Base-by-base conservation (phyloP, 2,797 vertebrate species). In the Stomatorhinus walkeri region DNA sequence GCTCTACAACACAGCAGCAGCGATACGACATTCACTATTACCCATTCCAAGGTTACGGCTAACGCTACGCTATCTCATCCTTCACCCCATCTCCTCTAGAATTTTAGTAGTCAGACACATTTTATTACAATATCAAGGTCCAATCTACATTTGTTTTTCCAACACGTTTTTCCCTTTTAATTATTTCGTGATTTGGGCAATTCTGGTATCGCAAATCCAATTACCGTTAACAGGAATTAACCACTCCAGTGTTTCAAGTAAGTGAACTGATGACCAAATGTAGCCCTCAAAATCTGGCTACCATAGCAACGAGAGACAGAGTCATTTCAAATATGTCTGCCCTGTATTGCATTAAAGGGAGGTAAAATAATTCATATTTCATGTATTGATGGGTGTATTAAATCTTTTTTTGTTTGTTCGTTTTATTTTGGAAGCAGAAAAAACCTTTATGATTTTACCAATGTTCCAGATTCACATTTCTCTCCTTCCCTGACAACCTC, bases 401-500 rank as follows among this genome's bases (percentile, higher is more conserved):
- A n/a, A 36, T 12, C 3, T 76, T 40, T 79, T 40, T 79, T 40
- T 76, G 1, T 16, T 43, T 36, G 1, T 16, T 43, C 16, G 16
- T 19, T 79, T 61, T 59, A 28, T 84, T 61, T n/a, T 49, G 40
- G 22, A 43, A 61, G 92, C 92, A 93, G 92, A 90, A 88, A 92
- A 92, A 87, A 92, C 92, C 93, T 93, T 90, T 93, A 24, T 56
- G 40, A 28, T 84, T 61, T 89, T 64, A 10, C 76, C 19, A 46
- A 24, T 24, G 43, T 87, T 16, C 4, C 9, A n/a, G 36, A 93
- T 92, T 91, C 88, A 86, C 93, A 92, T 92, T 91, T 81, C 43
- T 68, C 48, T 90, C 88, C 89, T 91, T 94, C 90, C 93, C 92
- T 93, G 91, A 94, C 94, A 93, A 93, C 54, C 93, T 94, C 92